phyloP scores from a whole-genome alignment of 2,113 vertebrate genomes.

The Pterocles burchelli region DNA sequence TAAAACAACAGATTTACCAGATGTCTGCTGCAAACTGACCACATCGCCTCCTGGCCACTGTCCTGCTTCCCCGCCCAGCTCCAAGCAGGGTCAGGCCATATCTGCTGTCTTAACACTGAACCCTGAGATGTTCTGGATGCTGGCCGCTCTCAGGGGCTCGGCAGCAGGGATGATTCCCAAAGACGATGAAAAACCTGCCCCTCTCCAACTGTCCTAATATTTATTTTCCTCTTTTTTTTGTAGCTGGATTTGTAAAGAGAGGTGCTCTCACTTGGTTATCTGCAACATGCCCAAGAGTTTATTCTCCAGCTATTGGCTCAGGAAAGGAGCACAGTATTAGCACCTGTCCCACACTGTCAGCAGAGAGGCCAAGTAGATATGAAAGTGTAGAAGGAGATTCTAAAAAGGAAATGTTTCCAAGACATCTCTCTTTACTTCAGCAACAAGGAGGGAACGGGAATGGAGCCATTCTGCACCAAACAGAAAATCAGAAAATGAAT shows the following conservation, averaged over 20 bases:
- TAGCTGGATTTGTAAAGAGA: not conserved
- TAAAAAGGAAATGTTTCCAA: not conserved
- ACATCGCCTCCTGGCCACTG: not conserved
- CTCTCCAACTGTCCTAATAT: not conserved
- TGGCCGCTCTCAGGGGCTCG: not conserved
- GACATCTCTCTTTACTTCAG: not conserved
- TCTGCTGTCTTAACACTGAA: not conserved
- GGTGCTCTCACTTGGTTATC: not conserved
- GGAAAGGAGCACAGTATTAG: not conserved
- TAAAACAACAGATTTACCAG: not conserved
- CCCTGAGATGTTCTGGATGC: not conserved
- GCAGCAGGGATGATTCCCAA: not conserved
- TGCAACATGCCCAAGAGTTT: not conserved
- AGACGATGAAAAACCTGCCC: not conserved
- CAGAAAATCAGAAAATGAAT: slow-evolving; percentile 28
- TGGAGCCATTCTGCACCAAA: not conserved
- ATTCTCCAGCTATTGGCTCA: not conserved
- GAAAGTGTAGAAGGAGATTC: not conserved
- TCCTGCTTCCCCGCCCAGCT: not conserved
- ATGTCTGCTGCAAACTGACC: not conserved
- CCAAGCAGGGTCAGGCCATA: not conserved
- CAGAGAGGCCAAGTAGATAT: not conserved
- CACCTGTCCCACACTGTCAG: not conserved
- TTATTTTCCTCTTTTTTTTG: not conserved
- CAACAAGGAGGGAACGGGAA: not conserved